Percentiles rank a stretch among this genome's conserved stretches.
Conservation (phyloP, 2,888 invertebrate species). For the Chrysodeixis includens region DNA sequence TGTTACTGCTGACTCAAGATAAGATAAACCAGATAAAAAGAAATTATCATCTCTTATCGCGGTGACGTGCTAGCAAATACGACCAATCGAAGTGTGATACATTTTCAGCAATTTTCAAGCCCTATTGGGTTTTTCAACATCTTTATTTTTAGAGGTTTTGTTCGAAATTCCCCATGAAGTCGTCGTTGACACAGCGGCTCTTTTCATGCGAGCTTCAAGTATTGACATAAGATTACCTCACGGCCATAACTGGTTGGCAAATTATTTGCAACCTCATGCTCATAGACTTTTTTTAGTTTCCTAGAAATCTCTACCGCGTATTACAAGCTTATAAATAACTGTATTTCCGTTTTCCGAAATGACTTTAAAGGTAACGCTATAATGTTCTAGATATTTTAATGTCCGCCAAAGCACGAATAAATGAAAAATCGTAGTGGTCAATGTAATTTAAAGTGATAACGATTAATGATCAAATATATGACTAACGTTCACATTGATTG, state of each 20-base stretch:
- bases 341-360: too few species aligned
- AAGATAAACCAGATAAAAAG: neutral
- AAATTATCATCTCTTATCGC: neutral
- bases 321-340: too few species aligned
- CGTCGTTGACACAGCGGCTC: neutral
- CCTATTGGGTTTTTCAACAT: neutral
- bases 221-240: neutral
- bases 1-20: constrained; percentile 1
- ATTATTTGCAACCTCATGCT: neutral
- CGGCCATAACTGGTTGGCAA: neutral
- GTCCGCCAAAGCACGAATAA: neutral
- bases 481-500: neutral
- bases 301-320: too few species aligned
- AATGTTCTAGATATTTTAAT: neutral
- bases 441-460: neutral
- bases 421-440: neutral
- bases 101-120: neutral
- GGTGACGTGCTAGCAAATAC: neutral
- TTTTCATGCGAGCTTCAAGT: neutral
- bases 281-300: too few species aligned
- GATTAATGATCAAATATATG: too few species aligned
- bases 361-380: too few species aligned
- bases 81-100: neutral
- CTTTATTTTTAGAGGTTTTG: neutral
- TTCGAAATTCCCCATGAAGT: neutral